Evolutionary conservation across 2,888 invertebrate species (phyloP).

Genomic region (Chouioia cunea): DNA sequence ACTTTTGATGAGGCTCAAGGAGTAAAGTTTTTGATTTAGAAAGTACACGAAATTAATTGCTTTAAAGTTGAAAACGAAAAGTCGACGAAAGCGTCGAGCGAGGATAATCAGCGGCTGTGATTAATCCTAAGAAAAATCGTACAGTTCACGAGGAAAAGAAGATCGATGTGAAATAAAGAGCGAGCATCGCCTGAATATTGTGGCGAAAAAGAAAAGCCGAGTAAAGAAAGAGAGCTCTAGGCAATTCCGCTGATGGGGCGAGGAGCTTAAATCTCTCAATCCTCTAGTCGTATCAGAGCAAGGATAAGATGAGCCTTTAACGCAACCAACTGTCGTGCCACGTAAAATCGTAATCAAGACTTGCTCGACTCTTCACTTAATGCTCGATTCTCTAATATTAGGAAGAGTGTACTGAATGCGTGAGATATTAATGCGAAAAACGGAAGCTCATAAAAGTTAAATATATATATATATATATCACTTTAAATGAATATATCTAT

Average conservation of each 20-base stretch:
- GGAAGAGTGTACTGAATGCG: slow-evolving; percentile 59
- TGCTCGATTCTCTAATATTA: slow-evolving; percentile 38
- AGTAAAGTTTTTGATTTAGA: too few relatives aligned
- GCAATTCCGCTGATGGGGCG: slow-evolving; percentile 65
- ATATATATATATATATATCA: too few relatives aligned
- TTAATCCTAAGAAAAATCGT: too few relatives aligned
- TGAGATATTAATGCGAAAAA: slow-evolving; percentile 58
- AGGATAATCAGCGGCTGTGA: too few relatives aligned
- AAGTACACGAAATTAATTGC: slow-evolving; percentile 26
- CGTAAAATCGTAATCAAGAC: neutral
- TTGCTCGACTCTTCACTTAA: slow-evolving; percentile 35
- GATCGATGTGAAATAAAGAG: too few relatives aligned
- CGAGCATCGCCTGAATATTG: neutral
- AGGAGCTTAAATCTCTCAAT: slow-evolving; percentile 61
- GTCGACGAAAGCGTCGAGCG: too few relatives aligned
- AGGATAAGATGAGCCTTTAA: slow-evolving; percentile 56
- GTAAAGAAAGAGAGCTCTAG: slow-evolving; percentile 56
- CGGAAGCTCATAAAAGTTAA: too few relatives aligned
- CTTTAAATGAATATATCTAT: slow-evolving; percentile 61
- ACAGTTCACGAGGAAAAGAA: too few relatives aligned
- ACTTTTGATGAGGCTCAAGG: too few relatives aligned
- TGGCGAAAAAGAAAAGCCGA: slow-evolving; percentile 5
- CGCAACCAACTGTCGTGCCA: slow-evolving; percentile 41
- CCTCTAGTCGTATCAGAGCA: slow-evolving; percentile 44
- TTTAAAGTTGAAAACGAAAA: too few relatives aligned